Evolutionary conservation across 1,140 invertebrate genomes (phyloP), one percentile per base, ranked within the genome.

Genomic region (Melanaphis sacchari): DNA sequence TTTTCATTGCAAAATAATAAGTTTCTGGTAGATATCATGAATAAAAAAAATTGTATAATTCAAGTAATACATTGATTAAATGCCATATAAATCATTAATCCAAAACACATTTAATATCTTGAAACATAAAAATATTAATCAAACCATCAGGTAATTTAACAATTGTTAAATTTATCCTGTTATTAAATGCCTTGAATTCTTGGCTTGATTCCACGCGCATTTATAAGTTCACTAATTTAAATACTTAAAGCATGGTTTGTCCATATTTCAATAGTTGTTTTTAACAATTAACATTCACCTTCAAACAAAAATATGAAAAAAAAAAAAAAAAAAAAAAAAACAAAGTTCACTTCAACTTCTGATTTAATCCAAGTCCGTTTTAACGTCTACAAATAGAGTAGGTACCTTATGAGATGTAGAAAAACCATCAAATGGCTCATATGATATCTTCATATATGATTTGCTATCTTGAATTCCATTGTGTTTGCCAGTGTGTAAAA

Each of bases 291-390:
- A 92, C 22, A 84, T 93, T 93, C 66, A 93, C 46, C 66, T 93
- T 93, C 91, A 85, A 93, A 93, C 81, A 93, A 91, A 91, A 91
- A 91, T 84, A 93, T 93, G n/a, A 93, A 93, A 76, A 76, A 76
- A 66, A 52, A 66, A 66, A 76, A n/a, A 93, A 93, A 76, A 76
- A 76, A 66, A 52, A 66, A 66, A 76, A n/a, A 92, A 49, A 82
- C 15, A 84, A 52, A 93, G 46, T 93, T 93, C 46, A 84, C 76
- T 93, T 93, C 40, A 92, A 21, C 18, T 49, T 92, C 8, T 82
- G 81, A 52, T 85, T 92, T 85, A 21, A 93, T 93, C 81, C 81
- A 84, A 84, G 46, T 93, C 43, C 91, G 24, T 76, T 92, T 81
- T 52, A 92, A 81, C 41, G 41, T 81, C 91, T 89, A 92, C 59